Percentiles rank a stretch among this genome's conserved stretches.
Conservation (phyloP, 2,113 vertebrate genomes). For the Planiliza haematocheilus region DNA sequence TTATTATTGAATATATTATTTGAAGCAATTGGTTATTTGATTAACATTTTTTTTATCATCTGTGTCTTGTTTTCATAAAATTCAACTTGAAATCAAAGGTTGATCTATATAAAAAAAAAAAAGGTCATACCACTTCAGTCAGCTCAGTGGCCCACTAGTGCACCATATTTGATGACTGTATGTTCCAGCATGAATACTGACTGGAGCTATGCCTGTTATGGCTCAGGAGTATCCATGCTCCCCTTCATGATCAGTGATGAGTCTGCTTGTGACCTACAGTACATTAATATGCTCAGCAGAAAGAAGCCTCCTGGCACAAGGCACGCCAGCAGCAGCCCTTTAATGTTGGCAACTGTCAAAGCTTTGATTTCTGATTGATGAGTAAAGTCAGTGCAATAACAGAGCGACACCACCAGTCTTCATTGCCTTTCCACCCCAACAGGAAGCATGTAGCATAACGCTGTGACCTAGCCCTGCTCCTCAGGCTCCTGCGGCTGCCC, state of each 20-base stretch:
- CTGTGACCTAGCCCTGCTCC: conserved; percentile 1
- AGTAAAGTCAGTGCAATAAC: conserved; percentile 73
- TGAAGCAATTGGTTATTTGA: background rate
- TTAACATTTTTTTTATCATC: background rate
- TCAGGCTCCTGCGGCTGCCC: conserved; percentile 4
- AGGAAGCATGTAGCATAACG: conserved; percentile 48
- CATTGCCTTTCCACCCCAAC: conserved; percentile 45
- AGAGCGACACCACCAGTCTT: conserved; percentile 52
- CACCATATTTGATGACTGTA: conserved; percentile 55
- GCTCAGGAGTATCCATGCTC: conserved; percentile 48
- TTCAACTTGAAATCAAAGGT: conserved; percentile 21
- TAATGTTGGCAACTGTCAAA: conserved; percentile 71
- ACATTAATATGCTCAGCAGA: conserved; percentile 73
- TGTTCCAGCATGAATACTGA: conserved; percentile 49
- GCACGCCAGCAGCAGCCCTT: conserved; percentile 66
- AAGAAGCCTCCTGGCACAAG: conserved; percentile 70
- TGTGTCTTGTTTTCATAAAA: background rate
- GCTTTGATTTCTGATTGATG: conserved; percentile 79
- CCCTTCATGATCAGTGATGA: conserved; percentile 63
- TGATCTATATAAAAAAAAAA: conserved; percentile 20
- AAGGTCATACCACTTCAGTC: conserved; percentile 34
- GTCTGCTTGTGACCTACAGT: conserved; percentile 62
- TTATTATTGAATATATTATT: background rate
- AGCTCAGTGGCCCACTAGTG: conserved; percentile 28
- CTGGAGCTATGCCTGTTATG: conserved; percentile 39